Percentiles rank a stretch among this genome's conserved stretches.
These are phyloP conservation scores for Bombus confusus DNA, from an alignment of 1,140 invertebrate species.

Conservation along the genomic window DNA sequence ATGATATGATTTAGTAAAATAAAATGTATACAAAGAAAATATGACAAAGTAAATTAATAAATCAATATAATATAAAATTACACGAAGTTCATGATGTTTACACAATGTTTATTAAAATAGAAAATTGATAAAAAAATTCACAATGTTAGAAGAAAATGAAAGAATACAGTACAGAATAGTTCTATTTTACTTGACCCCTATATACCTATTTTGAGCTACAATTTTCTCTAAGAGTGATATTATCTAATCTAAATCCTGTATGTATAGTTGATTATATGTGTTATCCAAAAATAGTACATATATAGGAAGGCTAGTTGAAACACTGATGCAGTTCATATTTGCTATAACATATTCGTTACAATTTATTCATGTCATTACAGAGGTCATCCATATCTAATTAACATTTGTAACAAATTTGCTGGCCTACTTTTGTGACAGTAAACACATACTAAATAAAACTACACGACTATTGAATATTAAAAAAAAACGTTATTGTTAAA, in stretches of 20 bases:
- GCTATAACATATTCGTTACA: background rate
- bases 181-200: constrained; percentile 11
- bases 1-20: background rate
- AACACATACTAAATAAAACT: background rate
- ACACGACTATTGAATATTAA: background rate
- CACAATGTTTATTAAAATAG: background rate
- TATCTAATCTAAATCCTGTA: constrained; percentile 67
- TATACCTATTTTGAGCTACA: constrained; percentile 54
- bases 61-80: background rate
- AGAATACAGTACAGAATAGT: background rate
- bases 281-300: constrained; percentile 55
- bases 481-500: background rate
- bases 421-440: background rate
- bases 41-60: background rate
- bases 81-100: background rate
- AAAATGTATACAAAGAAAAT: background rate
- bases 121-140: background rate
- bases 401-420: background rate
- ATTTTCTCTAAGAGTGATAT: constrained; percentile 63
- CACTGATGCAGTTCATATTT: background rate
- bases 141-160: constrained; percentile 9
- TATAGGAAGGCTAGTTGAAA: constrained; percentile 31
- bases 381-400: background rate
- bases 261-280: constrained; percentile 39
- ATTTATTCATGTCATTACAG: background rate